A percentile compares a stretch with the other conserved stretches of the same genome.
Evolutionary conservation across 1,140 invertebrate genomes (phyloP).

Genomic region (Leptopilina boulardi): DNA sequence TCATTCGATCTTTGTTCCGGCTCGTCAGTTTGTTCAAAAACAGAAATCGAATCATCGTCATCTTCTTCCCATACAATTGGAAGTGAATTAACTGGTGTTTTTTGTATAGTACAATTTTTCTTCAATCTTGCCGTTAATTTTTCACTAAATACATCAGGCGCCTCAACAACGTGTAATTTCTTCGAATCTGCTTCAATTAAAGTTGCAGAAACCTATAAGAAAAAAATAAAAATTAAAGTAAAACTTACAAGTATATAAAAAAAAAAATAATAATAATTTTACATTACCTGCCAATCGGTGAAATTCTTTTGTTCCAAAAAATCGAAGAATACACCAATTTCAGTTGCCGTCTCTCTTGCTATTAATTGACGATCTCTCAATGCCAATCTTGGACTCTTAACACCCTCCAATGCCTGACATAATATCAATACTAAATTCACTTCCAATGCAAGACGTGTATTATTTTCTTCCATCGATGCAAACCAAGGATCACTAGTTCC

Average conservation of each 20-base stretch:
- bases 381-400: constrained; percentile 70
- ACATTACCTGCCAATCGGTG: constrained; percentile 51
- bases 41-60: not conserved
- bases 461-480: constrained; percentile 73
- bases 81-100: constrained; percentile 42
- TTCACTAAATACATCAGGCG: constrained; percentile 45
- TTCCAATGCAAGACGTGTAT: constrained; percentile 71
- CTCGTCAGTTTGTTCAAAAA: constrained; percentile 37
- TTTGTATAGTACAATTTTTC: constrained; percentile 58
- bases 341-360: constrained; percentile 72
- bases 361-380: constrained; percentile 71
- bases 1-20: constrained; percentile 48
- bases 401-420: constrained; percentile 71
- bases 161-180: constrained; percentile 56
- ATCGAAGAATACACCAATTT: constrained; percentile 72
- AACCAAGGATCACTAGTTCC: constrained; percentile 70
- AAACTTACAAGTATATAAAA: no score
- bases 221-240: no score
- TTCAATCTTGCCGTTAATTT: constrained; percentile 63
- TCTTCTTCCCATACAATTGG: constrained; percentile 35
- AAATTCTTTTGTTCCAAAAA: constrained; percentile 67
- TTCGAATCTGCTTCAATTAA: constrained; percentile 63
- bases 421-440: constrained; percentile 71
- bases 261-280: not conserved
- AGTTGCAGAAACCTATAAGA: constrained; percentile 47